These are phyloP conservation scores for Zeuzera pyrina DNA, from an alignment of 2,888 invertebrate genomes.

Conservation along the genomic window DNA sequence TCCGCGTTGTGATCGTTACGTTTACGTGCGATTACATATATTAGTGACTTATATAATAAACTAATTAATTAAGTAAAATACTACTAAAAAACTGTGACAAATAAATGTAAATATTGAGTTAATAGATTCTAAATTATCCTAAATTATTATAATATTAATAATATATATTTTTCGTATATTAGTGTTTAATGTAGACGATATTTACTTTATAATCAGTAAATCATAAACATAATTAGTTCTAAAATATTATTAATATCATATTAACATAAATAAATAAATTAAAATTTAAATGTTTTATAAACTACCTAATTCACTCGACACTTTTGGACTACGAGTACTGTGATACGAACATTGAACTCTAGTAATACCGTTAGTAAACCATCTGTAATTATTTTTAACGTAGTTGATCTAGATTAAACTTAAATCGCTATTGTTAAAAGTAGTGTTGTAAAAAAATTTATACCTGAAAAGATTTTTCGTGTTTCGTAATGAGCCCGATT, in stretches of 20 bases:
- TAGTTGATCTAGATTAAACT: neutral
- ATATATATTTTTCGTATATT: too few relatives aligned
- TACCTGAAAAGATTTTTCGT: neutral
- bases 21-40: neutral
- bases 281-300: too few relatives aligned
- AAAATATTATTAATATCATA: too few relatives aligned
- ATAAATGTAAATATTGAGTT: too few relatives aligned
- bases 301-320: too few relatives aligned
- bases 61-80: neutral
- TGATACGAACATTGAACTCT: constrained; percentile 11
- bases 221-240: too few relatives aligned
- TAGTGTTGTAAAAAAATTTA: neutral
- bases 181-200: too few relatives aligned
- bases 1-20: constrained; percentile 14
- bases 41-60: neutral
- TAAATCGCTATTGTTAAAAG: neutral
- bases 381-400: neutral
- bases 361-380: constrained; percentile 10
- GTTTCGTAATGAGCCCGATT: constrained; percentile 75
- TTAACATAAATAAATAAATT: too few relatives aligned
- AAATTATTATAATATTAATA: too few relatives aligned
- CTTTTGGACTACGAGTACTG: too few relatives aligned
- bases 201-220: too few relatives aligned
- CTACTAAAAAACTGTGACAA: neutral
- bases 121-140: too few relatives aligned